Conservation (phyloP, 2,113 vertebrate genomes). For the Mormyrus lacerda region DNA sequence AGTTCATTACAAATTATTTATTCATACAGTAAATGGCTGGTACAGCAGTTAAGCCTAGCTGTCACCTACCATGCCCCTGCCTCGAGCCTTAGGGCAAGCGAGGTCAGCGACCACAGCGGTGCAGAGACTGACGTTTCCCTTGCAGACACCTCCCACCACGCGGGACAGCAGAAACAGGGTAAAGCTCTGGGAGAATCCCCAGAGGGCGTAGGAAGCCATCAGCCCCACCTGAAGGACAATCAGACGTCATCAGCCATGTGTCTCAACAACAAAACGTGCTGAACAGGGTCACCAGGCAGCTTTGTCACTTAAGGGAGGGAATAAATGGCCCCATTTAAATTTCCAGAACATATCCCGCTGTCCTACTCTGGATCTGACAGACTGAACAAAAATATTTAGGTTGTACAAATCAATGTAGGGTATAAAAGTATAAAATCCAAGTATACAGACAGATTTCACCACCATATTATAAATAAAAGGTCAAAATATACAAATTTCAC, state of each 20-base stretch:
- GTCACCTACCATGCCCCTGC: constrained; percentile 81
- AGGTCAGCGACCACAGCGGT: constrained; percentile 85
- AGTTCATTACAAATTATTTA: not conserved
- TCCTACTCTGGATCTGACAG: not conserved
- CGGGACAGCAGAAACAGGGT: constrained; percentile 83
- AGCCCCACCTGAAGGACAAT: constrained; percentile 67
- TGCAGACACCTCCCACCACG: constrained; percentile 82
- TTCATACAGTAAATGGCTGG: not conserved
- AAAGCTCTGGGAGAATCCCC: constrained; percentile 83
- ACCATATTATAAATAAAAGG: not conserved
- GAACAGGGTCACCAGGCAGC: not conserved
- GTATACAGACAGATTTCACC: not conserved
- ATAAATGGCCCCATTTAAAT: not conserved
- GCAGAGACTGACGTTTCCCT: constrained; percentile 90
- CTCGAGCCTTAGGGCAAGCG: constrained; percentile 69
- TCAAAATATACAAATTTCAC: not conserved
- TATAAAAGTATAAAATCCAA: not conserved
- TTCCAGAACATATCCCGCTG: not conserved
- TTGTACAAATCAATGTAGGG: not conserved
- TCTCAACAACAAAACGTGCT: not conserved
- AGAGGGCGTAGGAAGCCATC: constrained; percentile 76
- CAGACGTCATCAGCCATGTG: not conserved
- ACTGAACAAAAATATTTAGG: not conserved
- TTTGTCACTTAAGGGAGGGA: not conserved
- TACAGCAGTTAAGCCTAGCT: not conserved